phyloP scores from a whole-genome alignment of 1,140 invertebrate species.

The Arctopsyche grandis region DNA sequence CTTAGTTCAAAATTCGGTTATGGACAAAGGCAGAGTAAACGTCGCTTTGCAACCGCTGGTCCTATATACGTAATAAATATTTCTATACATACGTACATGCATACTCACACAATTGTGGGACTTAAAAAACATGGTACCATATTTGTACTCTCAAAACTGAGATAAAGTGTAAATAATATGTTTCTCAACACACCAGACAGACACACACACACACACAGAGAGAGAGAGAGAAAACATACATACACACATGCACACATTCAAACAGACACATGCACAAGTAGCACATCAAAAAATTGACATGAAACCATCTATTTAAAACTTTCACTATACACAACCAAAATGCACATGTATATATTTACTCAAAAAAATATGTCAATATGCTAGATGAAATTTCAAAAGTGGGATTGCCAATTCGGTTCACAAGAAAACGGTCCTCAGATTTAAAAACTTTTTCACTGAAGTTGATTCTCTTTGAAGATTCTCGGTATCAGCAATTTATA shows the following conservation, averaged over 20 bases:
- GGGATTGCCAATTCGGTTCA: slow-evolving; percentile 9
- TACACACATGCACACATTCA: too few relatives aligned
- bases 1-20: too few relatives aligned
- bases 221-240: too few relatives aligned
- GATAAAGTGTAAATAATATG: slow-evolving; percentile 13
- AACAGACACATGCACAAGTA: background rate
- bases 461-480: background rate
- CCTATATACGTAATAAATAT: background rate
- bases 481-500: slow-evolving; percentile 3
- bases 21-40: too few relatives aligned
- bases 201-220: background rate
- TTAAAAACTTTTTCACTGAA: background rate
- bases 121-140: slow-evolving; percentile 14
- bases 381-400: slow-evolving; percentile 21
- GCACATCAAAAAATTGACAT: slow-evolving; percentile 20
- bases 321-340: slow-evolving; percentile 29
- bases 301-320: slow-evolving; percentile 2
- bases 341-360: slow-evolving; percentile 1
- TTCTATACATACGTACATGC: background rate
- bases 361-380: slow-evolving; percentile 4
- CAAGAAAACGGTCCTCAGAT: slow-evolving; percentile 6
- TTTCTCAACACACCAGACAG: background rate
- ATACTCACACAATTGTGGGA: background rate
- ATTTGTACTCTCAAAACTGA: slow-evolving; percentile 25
- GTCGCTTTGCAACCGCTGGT: too few relatives aligned